Conservation (phyloP, 1,140 invertebrate species). For the Drosophila arizonae region DNA sequence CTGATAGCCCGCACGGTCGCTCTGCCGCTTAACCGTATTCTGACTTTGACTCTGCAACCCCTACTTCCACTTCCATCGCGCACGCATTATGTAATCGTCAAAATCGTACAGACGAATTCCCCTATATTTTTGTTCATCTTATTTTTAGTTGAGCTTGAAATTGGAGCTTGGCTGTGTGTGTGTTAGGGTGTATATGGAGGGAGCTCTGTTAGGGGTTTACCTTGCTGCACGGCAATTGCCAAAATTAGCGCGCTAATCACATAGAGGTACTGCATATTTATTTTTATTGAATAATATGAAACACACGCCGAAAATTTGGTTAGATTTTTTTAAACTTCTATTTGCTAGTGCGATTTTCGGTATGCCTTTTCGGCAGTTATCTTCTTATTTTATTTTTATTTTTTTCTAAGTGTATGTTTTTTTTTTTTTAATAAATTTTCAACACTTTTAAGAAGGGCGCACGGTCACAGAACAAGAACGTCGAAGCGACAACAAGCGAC, state of each 20-base stretch:
- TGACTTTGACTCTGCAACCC: constrained; percentile 6
- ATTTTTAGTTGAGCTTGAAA: not conserved
- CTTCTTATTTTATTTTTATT: not conserved
- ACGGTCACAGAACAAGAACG: constrained; percentile 53
- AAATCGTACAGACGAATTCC: constrained; percentile 43
- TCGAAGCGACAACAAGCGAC: constrained; percentile 68
- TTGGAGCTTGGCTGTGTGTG: not conserved
- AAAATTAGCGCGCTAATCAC: constrained; percentile 74
- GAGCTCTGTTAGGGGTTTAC: constrained; percentile 40
- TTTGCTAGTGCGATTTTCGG: constrained; percentile 6
- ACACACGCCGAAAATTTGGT: constrained; percentile 11
- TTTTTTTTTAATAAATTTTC: constrained; percentile 28
- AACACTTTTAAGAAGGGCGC: constrained; percentile 39
- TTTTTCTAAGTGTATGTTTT: not conserved
- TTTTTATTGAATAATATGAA: constrained; percentile 26
- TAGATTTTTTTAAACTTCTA: constrained; percentile 4
- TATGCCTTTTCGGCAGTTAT: constrained; percentile 13
- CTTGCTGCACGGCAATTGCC: constrained; percentile 76
- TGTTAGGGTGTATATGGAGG: not conserved
- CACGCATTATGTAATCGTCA: constrained; percentile 72
- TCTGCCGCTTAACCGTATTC: not conserved
- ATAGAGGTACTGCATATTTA: constrained; percentile 76
- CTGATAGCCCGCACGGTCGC: not conserved
- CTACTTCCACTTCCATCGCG: constrained; percentile 18
- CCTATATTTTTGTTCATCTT: constrained; percentile 20